phyloP scores from a whole-genome alignment of 2,888 invertebrate species.

The Thecophora atra region DNA sequence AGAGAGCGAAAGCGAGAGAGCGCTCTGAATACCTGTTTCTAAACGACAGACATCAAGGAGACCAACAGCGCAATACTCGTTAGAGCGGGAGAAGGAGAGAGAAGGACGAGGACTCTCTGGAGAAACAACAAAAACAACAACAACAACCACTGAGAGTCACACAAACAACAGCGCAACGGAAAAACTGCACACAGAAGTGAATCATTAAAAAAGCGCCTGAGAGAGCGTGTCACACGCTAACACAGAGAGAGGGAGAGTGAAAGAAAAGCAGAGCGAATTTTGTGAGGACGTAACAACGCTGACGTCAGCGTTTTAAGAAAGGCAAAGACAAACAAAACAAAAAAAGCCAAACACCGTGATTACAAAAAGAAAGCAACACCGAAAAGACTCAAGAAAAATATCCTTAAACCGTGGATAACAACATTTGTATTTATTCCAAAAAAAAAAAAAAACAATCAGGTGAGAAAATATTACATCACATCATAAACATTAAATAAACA shows the following conservation, averaged over 20 bases:
- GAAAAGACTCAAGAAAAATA: background rate
- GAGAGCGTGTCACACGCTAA: too few species aligned
- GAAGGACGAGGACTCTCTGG: background rate
- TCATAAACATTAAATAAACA: background rate
- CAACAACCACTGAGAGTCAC: background rate
- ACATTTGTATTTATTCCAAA: background rate
- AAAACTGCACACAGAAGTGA: background rate
- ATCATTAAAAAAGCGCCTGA: too few species aligned
- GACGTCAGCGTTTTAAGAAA: slow-evolving; percentile 2
- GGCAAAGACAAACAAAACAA: background rate
- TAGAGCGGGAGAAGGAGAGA: background rate
- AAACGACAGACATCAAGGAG: too few species aligned
- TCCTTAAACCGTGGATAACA: background rate
- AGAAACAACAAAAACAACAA: background rate
- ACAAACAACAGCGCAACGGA: background rate
- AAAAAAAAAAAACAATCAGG: background rate
- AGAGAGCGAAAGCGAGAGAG: too few species aligned
- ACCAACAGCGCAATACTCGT: background rate
- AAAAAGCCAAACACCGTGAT: background rate
- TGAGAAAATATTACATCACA: background rate
- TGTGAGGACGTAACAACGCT: slow-evolving; percentile 26
- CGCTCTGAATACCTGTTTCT: too few species aligned
- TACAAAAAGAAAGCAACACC: background rate
- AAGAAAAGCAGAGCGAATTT: too few species aligned
- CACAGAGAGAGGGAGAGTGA: too few species aligned